These are phyloP conservation scores for Alectoris magna DNA, from an alignment of 2,797 vertebrate genomes.

Conservation along the genomic window DNA sequence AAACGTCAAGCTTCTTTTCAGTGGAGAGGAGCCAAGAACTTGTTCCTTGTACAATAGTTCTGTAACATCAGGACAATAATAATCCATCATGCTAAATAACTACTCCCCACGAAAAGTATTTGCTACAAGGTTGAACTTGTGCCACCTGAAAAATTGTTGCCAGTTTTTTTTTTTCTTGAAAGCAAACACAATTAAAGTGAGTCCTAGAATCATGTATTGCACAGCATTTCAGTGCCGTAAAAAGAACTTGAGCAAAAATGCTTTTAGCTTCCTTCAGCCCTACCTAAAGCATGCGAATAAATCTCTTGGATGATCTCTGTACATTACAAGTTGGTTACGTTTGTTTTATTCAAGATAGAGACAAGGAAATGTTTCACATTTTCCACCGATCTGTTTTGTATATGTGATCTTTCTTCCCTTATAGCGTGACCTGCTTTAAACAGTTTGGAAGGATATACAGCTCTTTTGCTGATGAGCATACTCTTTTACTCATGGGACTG, in stretches of 20 bases:
- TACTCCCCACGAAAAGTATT: neutral
- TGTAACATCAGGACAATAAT: neutral
- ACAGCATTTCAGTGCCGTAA: neutral
- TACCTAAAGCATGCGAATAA: constrained; percentile 51
- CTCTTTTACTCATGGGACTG: constrained; percentile 50
- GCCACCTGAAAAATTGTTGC: neutral
- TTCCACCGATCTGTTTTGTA: constrained; percentile 67
- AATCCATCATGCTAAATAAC: neutral
- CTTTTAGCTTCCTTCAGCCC: constrained; percentile 27
- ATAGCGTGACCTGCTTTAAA: constrained; percentile 43
- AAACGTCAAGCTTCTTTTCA: neutral
- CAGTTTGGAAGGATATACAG: constrained; percentile 48
- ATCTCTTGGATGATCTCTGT: constrained; percentile 33
- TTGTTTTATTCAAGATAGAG: constrained; percentile 60
- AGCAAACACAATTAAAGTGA: neutral
- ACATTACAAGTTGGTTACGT: constrained; percentile 18
- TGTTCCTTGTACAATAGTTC: neutral
- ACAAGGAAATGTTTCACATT: constrained; percentile 64
- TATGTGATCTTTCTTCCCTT: constrained; percentile 35
- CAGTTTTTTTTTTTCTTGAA: constrained; percentile 28
- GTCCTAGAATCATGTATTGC: neutral
- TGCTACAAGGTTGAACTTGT: neutral
- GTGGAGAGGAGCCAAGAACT: neutral
- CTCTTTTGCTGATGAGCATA: constrained; percentile 17
- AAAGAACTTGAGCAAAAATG: constrained; percentile 27